Evolutionary conservation across 2,113 vertebrate genomes (phyloP).

Genomic region (Seriola quinqueradiata): DNA sequence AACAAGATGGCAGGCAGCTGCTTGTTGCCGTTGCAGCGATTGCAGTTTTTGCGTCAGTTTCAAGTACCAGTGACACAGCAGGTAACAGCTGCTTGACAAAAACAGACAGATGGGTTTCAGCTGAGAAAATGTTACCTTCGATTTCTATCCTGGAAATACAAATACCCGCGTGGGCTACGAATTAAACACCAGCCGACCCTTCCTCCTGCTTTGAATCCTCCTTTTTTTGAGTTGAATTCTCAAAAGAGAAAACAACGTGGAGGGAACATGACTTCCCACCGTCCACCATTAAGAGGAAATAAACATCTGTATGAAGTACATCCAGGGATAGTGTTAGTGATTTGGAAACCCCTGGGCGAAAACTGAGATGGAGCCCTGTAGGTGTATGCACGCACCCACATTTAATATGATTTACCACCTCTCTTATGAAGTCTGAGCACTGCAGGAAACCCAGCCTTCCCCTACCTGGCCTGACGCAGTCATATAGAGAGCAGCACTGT

Average conservation of each 20-base stretch:
- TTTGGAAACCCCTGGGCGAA: conserved; percentile 14
- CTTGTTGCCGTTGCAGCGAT: conserved; percentile 33
- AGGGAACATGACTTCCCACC: conserved; percentile 19
- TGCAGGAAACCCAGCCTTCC: conserved; percentile 17
- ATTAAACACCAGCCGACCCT: conserved; percentile 17
- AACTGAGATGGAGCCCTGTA: conserved; percentile 6
- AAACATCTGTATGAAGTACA: conserved; percentile 7
- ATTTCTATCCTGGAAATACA: conserved; percentile 34
- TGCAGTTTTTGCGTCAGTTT: conserved; percentile 39
- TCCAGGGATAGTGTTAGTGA: conserved; percentile 5
- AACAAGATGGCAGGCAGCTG: conserved; percentile 15
- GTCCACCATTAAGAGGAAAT: conserved; percentile 2
- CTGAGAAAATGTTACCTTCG: neutral
- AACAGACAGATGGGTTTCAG: conserved; percentile 5
- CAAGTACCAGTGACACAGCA: conserved; percentile 12
- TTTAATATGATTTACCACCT: conserved; percentile 47
- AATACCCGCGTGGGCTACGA: conserved; percentile 1
- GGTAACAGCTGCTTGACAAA: conserved; percentile 42
- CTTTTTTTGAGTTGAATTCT: conserved; percentile 18
- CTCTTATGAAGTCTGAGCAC: conserved; percentile 17
- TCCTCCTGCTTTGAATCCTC: conserved; percentile 28
- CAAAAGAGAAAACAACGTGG: neutral
- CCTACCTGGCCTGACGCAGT: conserved; percentile 11
- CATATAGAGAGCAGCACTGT: conserved; percentile 17
- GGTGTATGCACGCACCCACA: conserved; percentile 12